Conservation (phyloP, 2,797 vertebrate genomes). For the Chrysocyon brachyurus region DNA sequence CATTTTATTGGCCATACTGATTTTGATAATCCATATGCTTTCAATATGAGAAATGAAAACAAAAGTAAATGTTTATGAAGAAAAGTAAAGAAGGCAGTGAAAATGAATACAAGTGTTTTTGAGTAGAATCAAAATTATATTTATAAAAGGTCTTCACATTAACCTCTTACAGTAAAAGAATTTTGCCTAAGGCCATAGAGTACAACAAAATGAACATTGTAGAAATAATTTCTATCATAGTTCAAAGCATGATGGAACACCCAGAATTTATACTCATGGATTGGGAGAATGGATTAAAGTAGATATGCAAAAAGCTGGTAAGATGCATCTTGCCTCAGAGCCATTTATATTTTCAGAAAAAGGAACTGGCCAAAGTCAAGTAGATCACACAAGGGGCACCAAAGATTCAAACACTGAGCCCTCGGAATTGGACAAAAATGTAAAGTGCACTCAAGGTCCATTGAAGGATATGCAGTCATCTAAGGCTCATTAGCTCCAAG, state of each 20-base stretch:
- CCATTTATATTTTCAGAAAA: conserved; percentile 9
- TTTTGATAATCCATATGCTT: conserved; percentile 5
- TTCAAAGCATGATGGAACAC: background rate
- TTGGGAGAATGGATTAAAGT: background rate
- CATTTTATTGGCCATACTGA: background rate
- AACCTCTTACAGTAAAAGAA: background rate
- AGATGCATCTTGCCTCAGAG: background rate
- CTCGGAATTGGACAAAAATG: background rate
- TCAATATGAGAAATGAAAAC: conserved; percentile 13
- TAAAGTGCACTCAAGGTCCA: background rate
- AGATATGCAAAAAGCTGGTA: background rate
- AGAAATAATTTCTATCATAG: background rate
- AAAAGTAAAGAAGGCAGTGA: background rate
- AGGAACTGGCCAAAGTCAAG: background rate
- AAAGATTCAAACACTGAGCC: background rate
- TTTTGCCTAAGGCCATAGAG: background rate
- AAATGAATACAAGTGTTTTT: background rate
- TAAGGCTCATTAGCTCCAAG: background rate
- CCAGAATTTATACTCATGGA: background rate
- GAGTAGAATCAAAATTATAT: background rate
- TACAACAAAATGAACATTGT: background rate
- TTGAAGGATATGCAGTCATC: background rate
- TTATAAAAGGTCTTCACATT: conserved; percentile 8
- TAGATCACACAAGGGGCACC: background rate
- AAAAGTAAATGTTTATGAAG: background rate